A percentile compares a stretch with the other conserved stretches of the same genome.
phyloP scores from a whole-genome alignment of 2,113 vertebrate species.

The Microcebus jonahi region DNA sequence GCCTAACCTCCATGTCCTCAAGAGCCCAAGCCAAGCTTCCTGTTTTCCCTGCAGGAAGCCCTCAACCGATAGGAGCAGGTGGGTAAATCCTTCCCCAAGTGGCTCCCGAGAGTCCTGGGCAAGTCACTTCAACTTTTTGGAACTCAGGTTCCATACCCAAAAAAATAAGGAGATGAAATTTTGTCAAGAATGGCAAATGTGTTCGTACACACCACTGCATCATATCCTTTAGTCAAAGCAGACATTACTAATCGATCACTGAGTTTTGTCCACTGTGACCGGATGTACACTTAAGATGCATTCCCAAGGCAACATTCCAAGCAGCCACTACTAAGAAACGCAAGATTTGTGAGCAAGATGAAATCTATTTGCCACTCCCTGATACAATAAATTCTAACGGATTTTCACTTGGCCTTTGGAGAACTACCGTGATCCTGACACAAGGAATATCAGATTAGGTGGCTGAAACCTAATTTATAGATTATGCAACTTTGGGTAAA shows the following conservation, averaged over 20 bases:
- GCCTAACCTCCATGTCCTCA: no score
- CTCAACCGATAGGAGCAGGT: no score
- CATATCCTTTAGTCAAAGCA: background rate
- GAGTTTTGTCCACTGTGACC: background rate
- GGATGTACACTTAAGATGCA: background rate
- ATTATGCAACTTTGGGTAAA: background rate
- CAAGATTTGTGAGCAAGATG: background rate
- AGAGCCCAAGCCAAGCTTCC: background rate
- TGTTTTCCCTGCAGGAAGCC: background rate
- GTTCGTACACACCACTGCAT: background rate
- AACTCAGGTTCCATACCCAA: background rate
- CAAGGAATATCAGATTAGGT: background rate
- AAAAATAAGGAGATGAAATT: background rate
- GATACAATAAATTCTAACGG: no score
- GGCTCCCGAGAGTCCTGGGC: background rate
- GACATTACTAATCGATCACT: background rate
- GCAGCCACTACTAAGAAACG: background rate
- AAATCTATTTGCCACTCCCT: background rate
- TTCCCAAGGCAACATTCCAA: background rate
- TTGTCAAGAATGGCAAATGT: background rate
- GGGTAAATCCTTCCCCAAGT: background rate
- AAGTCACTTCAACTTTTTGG: background rate
- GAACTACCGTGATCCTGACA: background rate
- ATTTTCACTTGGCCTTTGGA: background rate
- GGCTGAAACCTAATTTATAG: background rate